A percentile compares a stretch with the other conserved stretches of the same genome.
phyloP scores from a whole-genome alignment of 2,888 invertebrate species.

The Caenorhabditis sp. region DNA sequence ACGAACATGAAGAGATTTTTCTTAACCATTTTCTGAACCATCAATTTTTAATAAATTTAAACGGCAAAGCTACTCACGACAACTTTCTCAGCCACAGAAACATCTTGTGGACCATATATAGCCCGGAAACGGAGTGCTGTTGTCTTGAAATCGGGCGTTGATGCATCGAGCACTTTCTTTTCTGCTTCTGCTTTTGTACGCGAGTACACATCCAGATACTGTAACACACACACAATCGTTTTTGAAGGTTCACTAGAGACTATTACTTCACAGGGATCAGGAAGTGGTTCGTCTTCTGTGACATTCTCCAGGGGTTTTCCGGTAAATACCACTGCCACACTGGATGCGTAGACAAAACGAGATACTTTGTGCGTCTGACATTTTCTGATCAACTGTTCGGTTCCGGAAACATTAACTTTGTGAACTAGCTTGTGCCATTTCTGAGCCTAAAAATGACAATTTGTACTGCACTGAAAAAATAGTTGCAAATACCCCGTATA shows the following conservation, averaged over 20 bases:
- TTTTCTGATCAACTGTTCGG: constrained; percentile 16
- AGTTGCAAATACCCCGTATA: neutral
- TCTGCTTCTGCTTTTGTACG: constrained; percentile 28
- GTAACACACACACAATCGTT: neutral
- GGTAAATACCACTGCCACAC: constrained; percentile 23
- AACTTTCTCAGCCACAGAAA: constrained; percentile 32
- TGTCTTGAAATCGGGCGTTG: constrained; percentile 3
- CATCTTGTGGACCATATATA: constrained; percentile 38
- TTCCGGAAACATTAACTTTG: constrained; percentile 21
- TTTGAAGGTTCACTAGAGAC: neutral
- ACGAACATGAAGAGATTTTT: neutral
- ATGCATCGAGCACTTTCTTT: neutral
- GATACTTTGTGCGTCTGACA: constrained; percentile 6
- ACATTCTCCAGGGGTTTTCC: constrained; percentile 38
- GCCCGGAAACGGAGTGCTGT: constrained; percentile 23
- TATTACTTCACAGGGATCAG: constrained; percentile 1
- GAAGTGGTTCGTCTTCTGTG: constrained; percentile 12
- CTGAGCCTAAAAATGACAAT: constrained; percentile 7
- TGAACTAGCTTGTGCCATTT: neutral
- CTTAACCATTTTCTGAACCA: constrained; percentile 9
- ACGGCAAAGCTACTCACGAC: constrained; percentile 2
- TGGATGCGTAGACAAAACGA: constrained; percentile 33
- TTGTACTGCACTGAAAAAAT: neutral
- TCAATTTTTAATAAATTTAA: neutral
- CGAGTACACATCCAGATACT: constrained; percentile 33